Percentiles rank a stretch among this genome's conserved stretches.
phyloP scores from a whole-genome alignment of 2,113 vertebrate genomes.

The Romanogobio albipinnatus region DNA sequence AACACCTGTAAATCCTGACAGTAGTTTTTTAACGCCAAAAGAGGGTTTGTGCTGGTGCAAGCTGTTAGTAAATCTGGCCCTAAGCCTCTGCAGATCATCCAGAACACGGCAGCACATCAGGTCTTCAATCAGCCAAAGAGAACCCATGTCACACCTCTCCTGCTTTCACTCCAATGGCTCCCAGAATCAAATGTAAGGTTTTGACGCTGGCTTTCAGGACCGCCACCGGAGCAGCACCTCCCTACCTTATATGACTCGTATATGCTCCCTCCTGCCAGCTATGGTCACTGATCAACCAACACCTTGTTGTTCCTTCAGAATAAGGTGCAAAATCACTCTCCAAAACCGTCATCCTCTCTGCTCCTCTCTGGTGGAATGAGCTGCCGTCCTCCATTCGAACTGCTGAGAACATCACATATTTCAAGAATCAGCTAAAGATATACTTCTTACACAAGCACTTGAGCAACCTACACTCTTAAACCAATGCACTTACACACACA shows the following conservation, averaged over 20 bases:
- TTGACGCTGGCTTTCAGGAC: not conserved
- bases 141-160: not conserved
- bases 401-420: no score
- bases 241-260: not conserved
- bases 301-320: not conserved
- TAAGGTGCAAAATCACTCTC: not conserved
- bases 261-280: not conserved
- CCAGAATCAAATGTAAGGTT: not conserved
- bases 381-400: no score
- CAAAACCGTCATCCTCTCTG: not conserved
- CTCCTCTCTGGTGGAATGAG: not conserved
- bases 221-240: not conserved
- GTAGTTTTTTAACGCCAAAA: no score
- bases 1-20: no score
- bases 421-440: no score
- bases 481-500: no score
- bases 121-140: not conserved
- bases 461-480: no score
- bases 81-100: no score
- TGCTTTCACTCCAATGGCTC: not conserved
- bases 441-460: no score
- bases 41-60: no score
- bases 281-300: not conserved
- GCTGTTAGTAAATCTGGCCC: no score
- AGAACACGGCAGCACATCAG: no score